Percentiles rank a stretch among this genome's conserved stretches.
These are phyloP conservation scores for Drosophila pseudotakahashii DNA, from an alignment of 2,888 invertebrate genomes.

Conservation along the genomic window DNA sequence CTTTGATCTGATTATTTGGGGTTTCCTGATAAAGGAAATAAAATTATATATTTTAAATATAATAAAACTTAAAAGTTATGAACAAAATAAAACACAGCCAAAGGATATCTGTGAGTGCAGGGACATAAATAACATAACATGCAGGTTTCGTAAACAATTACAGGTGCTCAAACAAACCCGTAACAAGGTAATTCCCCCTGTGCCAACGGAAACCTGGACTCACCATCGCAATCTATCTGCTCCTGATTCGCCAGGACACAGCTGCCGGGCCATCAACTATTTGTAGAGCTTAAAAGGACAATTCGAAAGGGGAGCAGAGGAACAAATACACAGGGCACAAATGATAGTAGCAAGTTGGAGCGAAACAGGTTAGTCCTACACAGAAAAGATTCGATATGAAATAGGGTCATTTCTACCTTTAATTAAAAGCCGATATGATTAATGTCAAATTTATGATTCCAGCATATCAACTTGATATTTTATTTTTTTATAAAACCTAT, in stretches of 20 bases:
- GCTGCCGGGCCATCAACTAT: conserved; percentile 63
- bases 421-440: too few species aligned
- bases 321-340: neutral
- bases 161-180: conserved; percentile 26
- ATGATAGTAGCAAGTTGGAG: neutral
- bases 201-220: conserved; percentile 10
- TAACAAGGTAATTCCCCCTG: conserved; percentile 18
- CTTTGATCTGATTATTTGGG: conserved; percentile 1
- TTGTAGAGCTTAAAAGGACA: conserved; percentile 70
- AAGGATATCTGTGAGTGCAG: neutral
- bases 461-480: too few species aligned
- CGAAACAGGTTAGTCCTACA: too few species aligned
- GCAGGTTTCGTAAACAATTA: conserved; percentile 11
- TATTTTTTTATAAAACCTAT: too few species aligned
- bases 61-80: neutral
- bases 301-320: conserved; percentile 49
- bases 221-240: conserved; percentile 30
- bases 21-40: neutral
- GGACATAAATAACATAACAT: conserved; percentile 4
- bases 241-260: conserved; percentile 44
- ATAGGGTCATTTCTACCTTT: too few species aligned
- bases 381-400: too few species aligned
- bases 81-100: too few species aligned
- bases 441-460: too few species aligned
- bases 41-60: too few species aligned